A percentile compares a stretch with the other conserved stretches of the same genome.
These are phyloP conservation scores for Stratiomys singularior DNA, from an alignment of 2,888 invertebrate genomes.

Conservation along the genomic window DNA sequence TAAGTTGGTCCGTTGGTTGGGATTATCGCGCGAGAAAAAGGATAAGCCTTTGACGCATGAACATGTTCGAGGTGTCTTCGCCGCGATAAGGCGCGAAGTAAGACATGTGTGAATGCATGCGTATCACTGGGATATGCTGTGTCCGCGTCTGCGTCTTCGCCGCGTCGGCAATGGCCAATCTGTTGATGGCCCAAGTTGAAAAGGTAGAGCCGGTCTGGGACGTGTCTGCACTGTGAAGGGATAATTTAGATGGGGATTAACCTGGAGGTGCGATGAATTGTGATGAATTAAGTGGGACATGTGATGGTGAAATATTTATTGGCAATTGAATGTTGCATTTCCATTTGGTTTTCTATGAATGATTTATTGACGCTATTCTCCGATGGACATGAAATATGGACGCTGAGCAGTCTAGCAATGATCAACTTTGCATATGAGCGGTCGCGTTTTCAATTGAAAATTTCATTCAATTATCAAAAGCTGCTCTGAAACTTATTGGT, in stretches of 20 bases:
- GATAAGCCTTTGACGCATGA: constrained; percentile 37
- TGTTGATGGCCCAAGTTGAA: neutral
- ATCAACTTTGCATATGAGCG: too few species aligned
- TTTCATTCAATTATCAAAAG: too few species aligned
- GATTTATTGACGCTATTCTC: neutral
- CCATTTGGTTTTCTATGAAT: constrained; percentile 11
- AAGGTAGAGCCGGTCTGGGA: constrained; percentile 14
- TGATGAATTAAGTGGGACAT: constrained; percentile 34
- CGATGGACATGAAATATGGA: neutral
- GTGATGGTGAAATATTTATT: constrained; percentile 26
- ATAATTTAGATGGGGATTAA: constrained; percentile 37
- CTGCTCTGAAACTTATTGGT: too few species aligned
- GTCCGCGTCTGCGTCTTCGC: neutral
- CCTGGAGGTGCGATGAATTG: constrained; percentile 30
- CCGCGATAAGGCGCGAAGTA: constrained; percentile 20
- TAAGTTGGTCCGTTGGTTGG: neutral
- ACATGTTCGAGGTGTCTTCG: constrained; percentile 31
- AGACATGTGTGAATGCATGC: neutral
- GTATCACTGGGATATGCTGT: neutral
- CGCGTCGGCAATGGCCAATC: neutral
- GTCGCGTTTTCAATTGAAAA: too few species aligned
- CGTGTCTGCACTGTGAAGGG: constrained; percentile 15
- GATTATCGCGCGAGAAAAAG: constrained; percentile 37
- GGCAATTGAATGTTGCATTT: neutral
- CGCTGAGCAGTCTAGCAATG: neutral